phyloP scores from a whole-genome alignment of 2,113 vertebrate genomes.

The Perccottus glenii region DNA sequence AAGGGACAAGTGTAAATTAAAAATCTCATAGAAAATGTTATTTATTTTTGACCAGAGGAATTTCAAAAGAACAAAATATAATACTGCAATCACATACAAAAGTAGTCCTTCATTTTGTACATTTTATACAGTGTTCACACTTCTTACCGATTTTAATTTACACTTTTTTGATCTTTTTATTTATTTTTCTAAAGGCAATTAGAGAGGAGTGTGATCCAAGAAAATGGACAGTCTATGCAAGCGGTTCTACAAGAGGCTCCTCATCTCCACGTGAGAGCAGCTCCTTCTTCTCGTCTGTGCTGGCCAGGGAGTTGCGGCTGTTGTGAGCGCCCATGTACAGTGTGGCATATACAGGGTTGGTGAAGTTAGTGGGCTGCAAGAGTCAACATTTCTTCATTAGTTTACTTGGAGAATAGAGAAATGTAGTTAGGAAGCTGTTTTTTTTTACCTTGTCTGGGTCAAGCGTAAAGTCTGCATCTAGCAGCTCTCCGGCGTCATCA shows the following conservation, averaged over 20 bases:
- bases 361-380: conserved; percentile 95
- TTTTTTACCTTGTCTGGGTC: conserved; percentile 92
- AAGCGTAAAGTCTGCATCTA: conserved; percentile 92
- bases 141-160: conserved; percentile 69
- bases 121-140: conserved; percentile 92
- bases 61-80: conserved; percentile 86
- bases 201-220: conserved; percentile 48
- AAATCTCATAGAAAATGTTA: conserved; percentile 82
- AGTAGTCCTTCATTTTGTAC: conserved; percentile 99
- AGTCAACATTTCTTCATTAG: conserved; percentile 8
- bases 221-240: conserved; percentile 80
- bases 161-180: conserved; percentile 54
- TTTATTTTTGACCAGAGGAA: conserved; percentile 76
- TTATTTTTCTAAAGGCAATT: conserved; percentile 76
- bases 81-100: conserved; percentile 99
- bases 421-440: neutral
- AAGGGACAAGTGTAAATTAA: conserved; percentile 77
- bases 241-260: conserved; percentile 88
- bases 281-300: conserved; percentile 97
- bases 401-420: neutral
- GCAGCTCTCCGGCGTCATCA: conserved; percentile 91
- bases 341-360: conserved; percentile 95
- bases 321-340: conserved; percentile 96
- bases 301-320: conserved; percentile 95
- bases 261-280: conserved; percentile 90